Conservation (phyloP, 2,888 invertebrate species). For the Tetragonisca angustula region DNA sequence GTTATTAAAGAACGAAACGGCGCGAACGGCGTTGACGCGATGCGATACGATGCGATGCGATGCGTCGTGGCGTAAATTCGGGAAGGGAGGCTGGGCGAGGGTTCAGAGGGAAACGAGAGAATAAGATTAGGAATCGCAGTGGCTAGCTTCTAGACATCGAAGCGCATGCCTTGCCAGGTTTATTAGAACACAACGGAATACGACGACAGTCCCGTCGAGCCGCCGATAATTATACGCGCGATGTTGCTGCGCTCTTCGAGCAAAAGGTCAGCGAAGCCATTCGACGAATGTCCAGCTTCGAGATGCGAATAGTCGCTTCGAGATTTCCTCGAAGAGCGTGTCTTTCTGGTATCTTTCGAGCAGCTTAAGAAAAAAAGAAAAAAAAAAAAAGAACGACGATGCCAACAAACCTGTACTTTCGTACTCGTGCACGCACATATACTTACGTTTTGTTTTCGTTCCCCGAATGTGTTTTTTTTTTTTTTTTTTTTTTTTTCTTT, state of each 20-base stretch:
- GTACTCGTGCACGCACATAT: constrained; percentile 55
- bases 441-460: constrained; percentile 49
- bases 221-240: constrained; percentile 19
- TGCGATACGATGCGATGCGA: background rate
- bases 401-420: constrained; percentile 54
- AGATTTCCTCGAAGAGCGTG: constrained; percentile 49
- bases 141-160: constrained; percentile 74
- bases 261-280: background rate
- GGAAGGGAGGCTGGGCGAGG: background rate
- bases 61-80: background rate
- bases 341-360: constrained; percentile 39
- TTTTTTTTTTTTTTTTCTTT: too few relatives aligned
- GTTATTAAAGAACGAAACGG: constrained; percentile 51
- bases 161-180: constrained; percentile 76
- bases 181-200: constrained; percentile 28
- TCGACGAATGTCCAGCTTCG: background rate
- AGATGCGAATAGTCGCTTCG: background rate
- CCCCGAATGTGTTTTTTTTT: too few relatives aligned
- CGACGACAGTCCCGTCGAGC: constrained; percentile 20
- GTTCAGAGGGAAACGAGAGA: constrained; percentile 9
- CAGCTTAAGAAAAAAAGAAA: background rate
- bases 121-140: constrained; percentile 22
- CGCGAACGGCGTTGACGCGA: constrained; percentile 15
- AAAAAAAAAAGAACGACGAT: constrained; percentile 22
- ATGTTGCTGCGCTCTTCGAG: constrained; percentile 47